Evolutionary conservation across 1,140 invertebrate species (phyloP).

Genomic region (Drosophila tani): DNA sequence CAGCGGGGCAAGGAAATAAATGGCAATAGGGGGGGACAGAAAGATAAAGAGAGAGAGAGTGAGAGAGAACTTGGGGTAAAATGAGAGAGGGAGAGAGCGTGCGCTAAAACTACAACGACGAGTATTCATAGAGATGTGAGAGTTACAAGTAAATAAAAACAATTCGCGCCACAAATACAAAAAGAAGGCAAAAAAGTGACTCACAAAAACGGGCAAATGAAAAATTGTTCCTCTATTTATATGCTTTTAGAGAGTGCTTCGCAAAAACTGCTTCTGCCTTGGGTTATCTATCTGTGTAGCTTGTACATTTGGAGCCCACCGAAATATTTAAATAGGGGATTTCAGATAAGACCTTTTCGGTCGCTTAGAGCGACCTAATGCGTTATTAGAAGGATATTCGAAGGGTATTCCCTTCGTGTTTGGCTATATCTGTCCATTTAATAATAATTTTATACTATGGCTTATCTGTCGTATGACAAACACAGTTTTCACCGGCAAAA

Average conservation of each 20-base stretch:
- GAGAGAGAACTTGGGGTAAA: neutral
- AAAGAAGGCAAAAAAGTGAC: conserved; percentile 51
- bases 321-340: conserved; percentile 22
- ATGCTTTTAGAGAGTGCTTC: conserved; percentile 31
- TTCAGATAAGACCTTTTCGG: conserved; percentile 16
- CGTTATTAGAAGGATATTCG: neutral
- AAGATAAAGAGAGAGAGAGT: conserved; percentile 8
- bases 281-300: conserved; percentile 36
- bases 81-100: conserved; percentile 11
- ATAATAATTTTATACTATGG: conserved; percentile 51
- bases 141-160: conserved; percentile 57
- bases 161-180: conserved; percentile 56
- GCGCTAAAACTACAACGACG: conserved; percentile 59
- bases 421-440: conserved; percentile 49
- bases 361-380: neutral
- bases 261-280: conserved; percentile 19
- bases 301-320: conserved; percentile 9
- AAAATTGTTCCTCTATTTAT: conserved; percentile 28
- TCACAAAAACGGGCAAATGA: conserved; percentile 40
- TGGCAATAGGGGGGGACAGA: neutral
- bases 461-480: conserved; percentile 44
- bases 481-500: conserved; percentile 23
- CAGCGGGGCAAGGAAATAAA: neutral
- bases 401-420: neutral
- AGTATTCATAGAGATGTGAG: conserved; percentile 64